phyloP scores from a whole-genome alignment of 2,888 invertebrate species.

The Blastobasis adustella region DNA sequence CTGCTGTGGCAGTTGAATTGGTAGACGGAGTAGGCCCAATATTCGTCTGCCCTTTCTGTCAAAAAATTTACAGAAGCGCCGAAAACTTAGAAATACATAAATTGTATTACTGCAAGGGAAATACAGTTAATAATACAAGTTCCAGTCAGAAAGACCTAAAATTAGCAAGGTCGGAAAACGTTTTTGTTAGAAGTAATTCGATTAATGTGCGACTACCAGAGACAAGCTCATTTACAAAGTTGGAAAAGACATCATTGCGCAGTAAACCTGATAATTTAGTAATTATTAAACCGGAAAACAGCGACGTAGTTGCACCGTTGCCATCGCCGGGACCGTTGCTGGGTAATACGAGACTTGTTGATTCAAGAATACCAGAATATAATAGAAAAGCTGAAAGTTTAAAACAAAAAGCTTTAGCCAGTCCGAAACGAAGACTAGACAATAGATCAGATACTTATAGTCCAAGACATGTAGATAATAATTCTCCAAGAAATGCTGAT shows the following conservation, averaged over 20 bases:
- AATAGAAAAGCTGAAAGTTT: conserved; percentile 48
- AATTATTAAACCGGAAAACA: conserved; percentile 60
- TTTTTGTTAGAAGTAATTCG: conserved; percentile 76
- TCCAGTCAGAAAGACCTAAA: conserved; percentile 51
- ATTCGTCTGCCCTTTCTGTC: conserved; percentile 84
- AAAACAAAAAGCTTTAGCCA: conserved; percentile 47
- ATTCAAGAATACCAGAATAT: conserved; percentile 69
- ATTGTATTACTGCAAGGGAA: conserved; percentile 85
- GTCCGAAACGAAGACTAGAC: conserved; percentile 60
- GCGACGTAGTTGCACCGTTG: conserved; percentile 76
- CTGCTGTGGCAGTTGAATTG: conserved; percentile 68
- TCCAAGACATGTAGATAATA: conserved; percentile 55
- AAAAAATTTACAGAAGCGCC: conserved; percentile 84
- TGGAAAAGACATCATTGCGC: conserved; percentile 48
- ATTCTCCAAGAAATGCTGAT: conserved; percentile 53
- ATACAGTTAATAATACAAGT: conserved; percentile 30
- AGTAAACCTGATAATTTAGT: conserved; percentile 75
- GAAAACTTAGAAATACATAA: conserved; percentile 89
- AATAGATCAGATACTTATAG: conserved; percentile 54
- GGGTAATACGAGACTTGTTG: conserved; percentile 87
- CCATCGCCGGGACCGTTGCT: conserved; percentile 89
- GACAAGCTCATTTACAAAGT: conserved; percentile 52
- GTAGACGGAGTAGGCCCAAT: conserved; percentile 74
- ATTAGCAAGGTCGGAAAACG: conserved; percentile 51
- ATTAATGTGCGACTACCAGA: conserved; percentile 74